These are phyloP conservation scores for Nemurella pictetii DNA, from an alignment of 2,888 invertebrate genomes.

Conservation along the genomic window DNA sequence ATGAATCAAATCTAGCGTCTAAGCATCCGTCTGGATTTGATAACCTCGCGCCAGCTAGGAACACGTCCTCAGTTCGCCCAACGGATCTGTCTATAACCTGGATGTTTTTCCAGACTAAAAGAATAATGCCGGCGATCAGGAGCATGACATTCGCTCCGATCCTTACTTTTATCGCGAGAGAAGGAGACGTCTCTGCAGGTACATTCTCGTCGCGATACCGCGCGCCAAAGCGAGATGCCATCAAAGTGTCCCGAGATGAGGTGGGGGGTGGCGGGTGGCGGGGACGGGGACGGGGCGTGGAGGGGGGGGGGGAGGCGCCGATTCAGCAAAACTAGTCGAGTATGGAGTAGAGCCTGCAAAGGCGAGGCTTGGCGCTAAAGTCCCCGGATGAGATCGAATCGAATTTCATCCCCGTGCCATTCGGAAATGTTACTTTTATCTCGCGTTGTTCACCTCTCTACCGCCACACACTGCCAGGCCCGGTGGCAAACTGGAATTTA, in stretches of 20 bases:
- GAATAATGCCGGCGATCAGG: background rate
- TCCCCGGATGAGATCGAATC: background rate
- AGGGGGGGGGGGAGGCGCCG: background rate
- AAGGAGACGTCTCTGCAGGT: background rate
- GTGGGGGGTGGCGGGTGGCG: too few relatives aligned
- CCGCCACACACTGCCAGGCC: background rate
- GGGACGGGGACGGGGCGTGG: too few relatives aligned
- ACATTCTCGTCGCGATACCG: background rate
- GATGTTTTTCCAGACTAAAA: background rate
- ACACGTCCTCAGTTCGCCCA: background rate
- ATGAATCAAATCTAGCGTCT: background rate
- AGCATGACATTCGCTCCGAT: background rate
- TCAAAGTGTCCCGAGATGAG: background rate
- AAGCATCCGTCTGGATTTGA: background rate
- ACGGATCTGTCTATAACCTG: background rate
- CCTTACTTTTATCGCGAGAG: background rate
- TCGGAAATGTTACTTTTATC: background rate
- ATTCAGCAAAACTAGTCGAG: background rate
- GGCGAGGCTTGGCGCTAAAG: background rate
- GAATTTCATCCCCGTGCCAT: background rate
- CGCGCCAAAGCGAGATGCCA: background rate
- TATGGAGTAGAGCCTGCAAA: background rate
- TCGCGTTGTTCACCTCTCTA: background rate
- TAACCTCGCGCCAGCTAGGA: background rate
- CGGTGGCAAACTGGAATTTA: background rate